A percentile compares a stretch with the other conserved stretches of the same genome.
Conservation (phyloP, 2,888 invertebrate genomes). For the Nysson spinosus region DNA sequence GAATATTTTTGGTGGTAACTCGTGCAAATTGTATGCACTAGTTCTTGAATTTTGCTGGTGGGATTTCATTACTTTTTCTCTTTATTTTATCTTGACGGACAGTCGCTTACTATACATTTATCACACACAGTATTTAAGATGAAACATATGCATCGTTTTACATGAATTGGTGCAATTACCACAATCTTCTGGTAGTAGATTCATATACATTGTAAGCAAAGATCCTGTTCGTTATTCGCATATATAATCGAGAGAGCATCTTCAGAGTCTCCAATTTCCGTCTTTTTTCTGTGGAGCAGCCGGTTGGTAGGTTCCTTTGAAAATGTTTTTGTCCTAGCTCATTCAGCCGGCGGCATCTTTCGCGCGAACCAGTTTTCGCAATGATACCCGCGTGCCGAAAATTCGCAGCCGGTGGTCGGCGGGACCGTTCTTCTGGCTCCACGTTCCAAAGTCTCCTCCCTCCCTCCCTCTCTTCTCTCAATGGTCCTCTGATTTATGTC, state of each 20-base stretch:
- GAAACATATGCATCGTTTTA: conserved; percentile 32
- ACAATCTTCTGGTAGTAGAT: conserved; percentile 2
- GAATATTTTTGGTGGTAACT: too few species aligned
- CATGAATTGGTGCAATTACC: conserved; percentile 31
- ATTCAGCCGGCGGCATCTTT: conserved; percentile 38
- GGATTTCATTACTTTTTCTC: too few species aligned
- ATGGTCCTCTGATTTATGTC: conserved; percentile 67
- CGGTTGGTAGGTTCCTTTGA: conserved; percentile 16
- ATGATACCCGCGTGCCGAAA: conserved; percentile 49
- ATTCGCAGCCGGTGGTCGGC: conserved; percentile 52
- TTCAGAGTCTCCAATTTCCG: conserved; percentile 54
- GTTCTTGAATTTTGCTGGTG: too few species aligned
- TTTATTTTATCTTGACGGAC: too few species aligned
- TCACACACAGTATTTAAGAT: too few species aligned
- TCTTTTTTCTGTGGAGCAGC: conserved; percentile 28
- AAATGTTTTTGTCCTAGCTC: conserved; percentile 37
- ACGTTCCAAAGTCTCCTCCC: not conserved
- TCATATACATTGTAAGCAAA: not conserved
- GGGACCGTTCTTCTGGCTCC: not conserved
- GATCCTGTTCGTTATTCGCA: conserved; percentile 21
- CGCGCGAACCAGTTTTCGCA: conserved; percentile 63
- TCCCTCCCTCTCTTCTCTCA: conserved; percentile 24
- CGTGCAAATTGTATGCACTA: too few species aligned
- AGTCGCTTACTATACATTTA: too few species aligned
- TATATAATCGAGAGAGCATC: conserved; percentile 41